A percentile compares a stretch with the other conserved stretches of the same genome.
These are phyloP conservation scores for Lycopodina hypogea DNA, from an alignment of 37 sponge, comb jelly and placozoan genomes.

Conservation along the genomic window DNA sequence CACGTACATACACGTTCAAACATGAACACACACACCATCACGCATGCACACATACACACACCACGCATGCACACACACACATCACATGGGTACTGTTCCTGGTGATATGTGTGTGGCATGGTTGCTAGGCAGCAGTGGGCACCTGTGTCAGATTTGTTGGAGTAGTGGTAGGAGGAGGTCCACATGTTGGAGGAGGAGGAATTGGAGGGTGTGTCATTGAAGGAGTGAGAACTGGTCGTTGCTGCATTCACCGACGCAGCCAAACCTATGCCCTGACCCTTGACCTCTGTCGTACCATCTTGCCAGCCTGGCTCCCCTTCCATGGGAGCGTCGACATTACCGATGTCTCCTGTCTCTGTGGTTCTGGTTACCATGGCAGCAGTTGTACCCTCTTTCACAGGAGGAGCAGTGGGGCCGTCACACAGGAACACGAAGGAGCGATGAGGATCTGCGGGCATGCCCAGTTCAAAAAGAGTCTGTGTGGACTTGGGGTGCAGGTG, in stretches of 20 bases:
- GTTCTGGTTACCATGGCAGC: neutral
- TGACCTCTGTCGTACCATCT: too few species aligned
- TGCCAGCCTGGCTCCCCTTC: too few species aligned
- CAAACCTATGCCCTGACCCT: neutral
- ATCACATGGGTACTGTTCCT: too few species aligned
- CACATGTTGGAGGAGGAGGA: neutral
- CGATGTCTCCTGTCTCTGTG: neutral
- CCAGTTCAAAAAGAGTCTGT: conserved; percentile 70
- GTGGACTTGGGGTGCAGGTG: conserved; percentile 53
- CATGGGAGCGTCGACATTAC: neutral
- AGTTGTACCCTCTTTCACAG: neutral
- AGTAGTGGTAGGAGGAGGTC: conserved; percentile 21
- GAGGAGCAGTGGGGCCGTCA: conserved; percentile 32
- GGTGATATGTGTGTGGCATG: too few species aligned
- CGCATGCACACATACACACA: too few species aligned
- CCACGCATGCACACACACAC: too few species aligned
- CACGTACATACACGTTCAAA: too few species aligned
- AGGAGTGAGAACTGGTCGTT: conserved; percentile 3
- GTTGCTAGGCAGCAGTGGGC: too few species aligned
- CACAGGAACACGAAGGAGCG: conserved; percentile 29
- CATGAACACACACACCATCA: too few species aligned
- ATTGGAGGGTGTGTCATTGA: neutral
- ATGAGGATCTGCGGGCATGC: conserved; percentile 51
- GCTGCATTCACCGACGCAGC: neutral
- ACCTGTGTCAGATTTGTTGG: conserved; percentile 50